Evolutionary conservation across 2,113 vertebrate genomes (phyloP).

Genomic region (Propithecus coquereli): DNA sequence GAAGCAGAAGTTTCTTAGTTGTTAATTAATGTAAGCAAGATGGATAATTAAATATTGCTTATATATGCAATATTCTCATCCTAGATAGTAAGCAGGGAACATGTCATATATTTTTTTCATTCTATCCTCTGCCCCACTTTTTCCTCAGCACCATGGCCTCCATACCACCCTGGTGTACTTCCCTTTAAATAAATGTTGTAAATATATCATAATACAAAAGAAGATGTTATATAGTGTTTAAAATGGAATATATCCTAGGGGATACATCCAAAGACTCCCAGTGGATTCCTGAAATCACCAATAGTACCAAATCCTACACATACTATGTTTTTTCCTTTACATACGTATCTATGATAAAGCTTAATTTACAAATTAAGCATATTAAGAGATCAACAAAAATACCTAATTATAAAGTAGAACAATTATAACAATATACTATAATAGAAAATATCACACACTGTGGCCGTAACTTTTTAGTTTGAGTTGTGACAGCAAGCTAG

Average conservation of each 20-base stretch:
- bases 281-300: neutral
- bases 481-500: too few relatives aligned
- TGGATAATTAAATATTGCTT: neutral
- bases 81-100: neutral
- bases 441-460: too few relatives aligned
- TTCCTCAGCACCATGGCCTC: neutral
- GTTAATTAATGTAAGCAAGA: neutral
- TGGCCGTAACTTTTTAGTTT: too few relatives aligned
- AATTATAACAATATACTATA: too few relatives aligned
- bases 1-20: neutral
- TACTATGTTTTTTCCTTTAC: neutral
- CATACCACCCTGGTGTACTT: neutral
- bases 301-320: neutral
- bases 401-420: neutral
- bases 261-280: neutral
- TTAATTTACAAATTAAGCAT: neutral
- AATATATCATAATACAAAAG: neutral
- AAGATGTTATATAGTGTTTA: neutral
- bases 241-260: neutral
- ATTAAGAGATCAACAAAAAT: neutral
- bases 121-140: neutral
- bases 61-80: neutral
- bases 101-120: neutral
- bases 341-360: neutral
- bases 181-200: neutral